Conservation (phyloP, 2,888 invertebrate genomes). For the Disparrhopalites patrizii region DNA sequence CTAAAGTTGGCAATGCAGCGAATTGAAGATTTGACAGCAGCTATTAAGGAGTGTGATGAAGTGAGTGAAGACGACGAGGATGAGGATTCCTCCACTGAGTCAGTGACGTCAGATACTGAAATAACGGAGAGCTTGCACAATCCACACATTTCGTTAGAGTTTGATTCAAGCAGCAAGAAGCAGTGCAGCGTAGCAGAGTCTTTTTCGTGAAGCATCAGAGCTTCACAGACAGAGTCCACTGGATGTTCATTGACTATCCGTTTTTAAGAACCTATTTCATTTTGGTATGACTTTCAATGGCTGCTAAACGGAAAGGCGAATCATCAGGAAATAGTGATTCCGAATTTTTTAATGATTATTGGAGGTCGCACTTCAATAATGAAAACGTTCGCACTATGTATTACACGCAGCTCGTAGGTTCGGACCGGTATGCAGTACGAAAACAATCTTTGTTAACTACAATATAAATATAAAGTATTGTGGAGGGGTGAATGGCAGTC, state of each 20-base stretch:
- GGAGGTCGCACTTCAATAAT: neutral
- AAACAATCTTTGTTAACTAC: too few species aligned
- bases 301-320: too few species aligned
- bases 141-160: slow-evolving; percentile 19
- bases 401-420: neutral
- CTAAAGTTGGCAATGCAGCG: slow-evolving; percentile 81
- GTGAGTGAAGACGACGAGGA: slow-evolving; percentile 47
- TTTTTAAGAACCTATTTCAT: neutral
- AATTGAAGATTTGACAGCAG: slow-evolving; percentile 86
- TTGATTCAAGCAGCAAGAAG: slow-evolving; percentile 8
- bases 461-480: too few species aligned
- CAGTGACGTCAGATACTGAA: slow-evolving; percentile 44
- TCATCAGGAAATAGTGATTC: too few species aligned
- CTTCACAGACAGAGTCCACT: neutral
- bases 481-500: slow-evolving; percentile 13
- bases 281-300: too few species aligned
- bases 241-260: neutral
- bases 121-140: slow-evolving; percentile 28
- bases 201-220: neutral
- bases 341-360: too few species aligned
- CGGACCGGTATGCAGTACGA: too few species aligned
- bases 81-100: slow-evolving; percentile 47
- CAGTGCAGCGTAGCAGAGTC: slow-evolving; percentile 9
- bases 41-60: slow-evolving; percentile 72
- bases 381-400: neutral